phyloP scores from a whole-genome alignment of 2,888 invertebrate species.

The Eumacrocentrus americanus region DNA sequence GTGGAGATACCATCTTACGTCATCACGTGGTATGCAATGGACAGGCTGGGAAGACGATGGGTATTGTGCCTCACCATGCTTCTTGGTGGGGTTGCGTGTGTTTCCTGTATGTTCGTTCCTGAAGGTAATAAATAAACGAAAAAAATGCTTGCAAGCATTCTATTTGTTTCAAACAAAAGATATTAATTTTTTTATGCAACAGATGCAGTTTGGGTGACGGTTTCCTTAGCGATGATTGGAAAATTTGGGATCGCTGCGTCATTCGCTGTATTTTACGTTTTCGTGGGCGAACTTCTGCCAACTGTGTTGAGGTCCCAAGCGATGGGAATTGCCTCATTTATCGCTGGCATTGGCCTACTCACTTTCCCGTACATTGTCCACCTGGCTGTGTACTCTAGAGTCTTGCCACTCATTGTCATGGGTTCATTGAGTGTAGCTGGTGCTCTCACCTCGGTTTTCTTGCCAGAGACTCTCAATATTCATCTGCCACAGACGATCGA shows the following conservation, averaged over 20 bases:
- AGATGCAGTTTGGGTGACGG: conserved; percentile 71
- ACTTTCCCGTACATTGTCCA: conserved; percentile 71
- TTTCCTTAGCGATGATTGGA: conserved; percentile 70
- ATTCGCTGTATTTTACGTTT: conserved; percentile 73
- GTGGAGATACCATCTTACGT: conserved; percentile 72
- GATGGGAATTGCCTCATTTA: conserved; percentile 71
- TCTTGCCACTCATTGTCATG: conserved; percentile 68
- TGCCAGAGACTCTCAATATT: conserved; percentile 70
- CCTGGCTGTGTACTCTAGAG: conserved; percentile 67
- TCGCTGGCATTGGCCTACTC: conserved; percentile 69
- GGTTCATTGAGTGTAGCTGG: conserved; percentile 67
- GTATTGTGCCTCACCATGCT: conserved; percentile 70
- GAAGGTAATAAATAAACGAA: conserved; percentile 64
- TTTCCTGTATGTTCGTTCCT: conserved; percentile 71
- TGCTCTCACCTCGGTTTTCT: conserved; percentile 66
- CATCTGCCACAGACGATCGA: conserved; percentile 70
- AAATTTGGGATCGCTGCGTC: conserved; percentile 73
- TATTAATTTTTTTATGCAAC: conserved; percentile 13
- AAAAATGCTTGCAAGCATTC: background rate
- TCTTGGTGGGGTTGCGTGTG: conserved; percentile 70
- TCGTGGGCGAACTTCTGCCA: conserved; percentile 72
- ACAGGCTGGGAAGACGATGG: conserved; percentile 70
- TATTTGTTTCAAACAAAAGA: background rate
- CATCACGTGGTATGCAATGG: conserved; percentile 72
- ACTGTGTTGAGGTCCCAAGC: conserved; percentile 71